Conservation (phyloP, 2,797 vertebrate species). For the Acipenser transmontanus region DNA sequence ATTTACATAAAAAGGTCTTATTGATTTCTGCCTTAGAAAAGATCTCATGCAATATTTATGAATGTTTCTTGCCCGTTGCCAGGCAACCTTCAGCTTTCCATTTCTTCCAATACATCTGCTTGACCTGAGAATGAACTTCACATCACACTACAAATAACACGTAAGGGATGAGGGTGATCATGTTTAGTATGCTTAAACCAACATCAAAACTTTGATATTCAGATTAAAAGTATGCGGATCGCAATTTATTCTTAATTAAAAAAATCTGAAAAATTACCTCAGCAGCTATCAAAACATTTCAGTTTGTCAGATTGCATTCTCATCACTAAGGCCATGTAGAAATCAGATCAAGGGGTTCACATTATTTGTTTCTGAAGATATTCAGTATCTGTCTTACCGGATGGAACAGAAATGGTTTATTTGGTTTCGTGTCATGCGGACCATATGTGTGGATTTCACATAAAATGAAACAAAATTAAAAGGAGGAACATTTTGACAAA, state of each 20-base stretch:
- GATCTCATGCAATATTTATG: conserved; percentile 57
- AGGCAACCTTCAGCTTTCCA: conserved; percentile 66
- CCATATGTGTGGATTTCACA: conserved; percentile 1
- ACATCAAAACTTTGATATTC: conserved; percentile 68
- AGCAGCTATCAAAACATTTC: conserved; percentile 77
- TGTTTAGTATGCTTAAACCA: conserved; percentile 62
- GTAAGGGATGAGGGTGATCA: conserved; percentile 38
- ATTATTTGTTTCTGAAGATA: conserved; percentile 26
- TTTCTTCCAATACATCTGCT: conserved; percentile 45
- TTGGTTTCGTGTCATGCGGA: neutral
- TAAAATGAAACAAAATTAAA: neutral
- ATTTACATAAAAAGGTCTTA: neutral
- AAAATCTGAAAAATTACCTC: conserved; percentile 72
- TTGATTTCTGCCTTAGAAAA: neutral
- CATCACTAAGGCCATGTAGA: conserved; percentile 40
- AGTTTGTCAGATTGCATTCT: conserved; percentile 58
- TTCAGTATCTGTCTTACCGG: conserved; percentile 21
- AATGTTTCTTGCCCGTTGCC: conserved; percentile 59
- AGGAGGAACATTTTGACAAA: neutral
- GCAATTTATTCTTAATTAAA: conserved; percentile 71
- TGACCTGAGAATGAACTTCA: conserved; percentile 57
- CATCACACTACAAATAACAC: conserved; percentile 55
- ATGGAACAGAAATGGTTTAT: neutral
- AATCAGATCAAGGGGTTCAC: conserved; percentile 39
- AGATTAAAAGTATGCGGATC: conserved; percentile 63